These are phyloP conservation scores for Stichodactyla mertensii DNA, from an alignment of 64 coral and sea anemone genomes.

Conservation along the genomic window DNA sequence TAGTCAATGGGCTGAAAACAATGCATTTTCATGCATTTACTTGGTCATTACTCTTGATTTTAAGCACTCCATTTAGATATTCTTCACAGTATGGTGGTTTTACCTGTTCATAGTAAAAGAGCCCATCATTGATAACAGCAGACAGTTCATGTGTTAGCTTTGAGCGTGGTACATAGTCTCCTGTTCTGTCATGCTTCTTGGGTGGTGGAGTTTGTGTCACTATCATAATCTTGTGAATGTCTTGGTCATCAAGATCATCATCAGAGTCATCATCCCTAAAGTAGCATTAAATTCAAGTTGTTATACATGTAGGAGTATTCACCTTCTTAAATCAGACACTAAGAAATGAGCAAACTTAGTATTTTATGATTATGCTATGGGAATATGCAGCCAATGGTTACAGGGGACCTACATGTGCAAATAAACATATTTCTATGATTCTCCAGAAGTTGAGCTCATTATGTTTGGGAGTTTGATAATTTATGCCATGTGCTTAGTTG, in stretches of 20 bases:
- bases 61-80: neutral
- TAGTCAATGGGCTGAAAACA: no score
- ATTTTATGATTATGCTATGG: no score
- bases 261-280: slow-evolving; percentile 96
- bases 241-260: slow-evolving; percentile 93
- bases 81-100: neutral
- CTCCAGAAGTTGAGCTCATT: no score
- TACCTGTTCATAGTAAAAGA: slow-evolving; percentile 97
- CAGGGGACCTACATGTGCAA: no score
- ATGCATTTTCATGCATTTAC: no score
- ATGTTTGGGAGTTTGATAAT: no score
- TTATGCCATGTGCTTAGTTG: no score
- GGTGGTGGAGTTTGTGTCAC: slow-evolving; percentile 93
- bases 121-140: slow-evolving; percentile 94
- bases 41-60: no score
- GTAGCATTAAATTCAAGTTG: neutral
- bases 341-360: no score
- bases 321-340: no score
- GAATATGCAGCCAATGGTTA: no score
- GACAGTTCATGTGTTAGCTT: slow-evolving; percentile 91
- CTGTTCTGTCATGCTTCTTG: slow-evolving; percentile 95
- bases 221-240: slow-evolving; percentile 98
- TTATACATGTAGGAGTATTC: neutral
- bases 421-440: no score
- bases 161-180: slow-evolving; percentile 75